Evolutionary conservation across 2,888 invertebrate species (phyloP).

Genomic region (Epistrophe eligans): DNA sequence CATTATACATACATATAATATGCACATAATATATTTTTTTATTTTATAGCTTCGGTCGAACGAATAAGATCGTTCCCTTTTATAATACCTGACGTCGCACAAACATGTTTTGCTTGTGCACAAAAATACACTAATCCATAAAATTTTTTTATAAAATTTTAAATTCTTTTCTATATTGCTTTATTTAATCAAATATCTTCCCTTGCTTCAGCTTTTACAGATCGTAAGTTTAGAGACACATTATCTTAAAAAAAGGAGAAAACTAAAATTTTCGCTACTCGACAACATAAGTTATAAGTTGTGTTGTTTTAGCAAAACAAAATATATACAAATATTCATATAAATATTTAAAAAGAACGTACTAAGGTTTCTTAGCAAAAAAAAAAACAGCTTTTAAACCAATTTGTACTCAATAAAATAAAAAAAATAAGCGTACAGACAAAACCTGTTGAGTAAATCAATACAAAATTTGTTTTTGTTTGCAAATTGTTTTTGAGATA

Average conservation of each 20-base stretch:
- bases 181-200: conserved; percentile 64
- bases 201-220: conserved; percentile 70
- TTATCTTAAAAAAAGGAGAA: conserved; percentile 29
- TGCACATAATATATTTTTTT: conserved; percentile 17
- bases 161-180: conserved; percentile 27
- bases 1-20: neutral
- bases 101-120: conserved; percentile 23
- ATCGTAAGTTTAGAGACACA: conserved; percentile 61
- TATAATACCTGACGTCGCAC: conserved; percentile 28
- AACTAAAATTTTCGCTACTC: conserved; percentile 36
- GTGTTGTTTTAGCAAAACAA: conserved; percentile 59
- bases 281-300: conserved; percentile 63
- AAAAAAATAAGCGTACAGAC: conserved; percentile 41
- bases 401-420: conserved; percentile 45
- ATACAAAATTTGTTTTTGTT: conserved; percentile 80
- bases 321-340: conserved; percentile 7
- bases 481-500: conserved; percentile 82
- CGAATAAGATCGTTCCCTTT: conserved; percentile 33
- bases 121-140: conserved; percentile 34
- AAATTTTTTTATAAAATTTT: neutral
- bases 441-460: conserved; percentile 44
- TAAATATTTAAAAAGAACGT: conserved; percentile 32
- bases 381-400: conserved; percentile 58
- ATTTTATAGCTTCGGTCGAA: conserved; percentile 25
- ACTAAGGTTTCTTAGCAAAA: conserved; percentile 63